phyloP scores from a whole-genome alignment of 2,797 vertebrate genomes.

The Premnoplex brunnescens region DNA sequence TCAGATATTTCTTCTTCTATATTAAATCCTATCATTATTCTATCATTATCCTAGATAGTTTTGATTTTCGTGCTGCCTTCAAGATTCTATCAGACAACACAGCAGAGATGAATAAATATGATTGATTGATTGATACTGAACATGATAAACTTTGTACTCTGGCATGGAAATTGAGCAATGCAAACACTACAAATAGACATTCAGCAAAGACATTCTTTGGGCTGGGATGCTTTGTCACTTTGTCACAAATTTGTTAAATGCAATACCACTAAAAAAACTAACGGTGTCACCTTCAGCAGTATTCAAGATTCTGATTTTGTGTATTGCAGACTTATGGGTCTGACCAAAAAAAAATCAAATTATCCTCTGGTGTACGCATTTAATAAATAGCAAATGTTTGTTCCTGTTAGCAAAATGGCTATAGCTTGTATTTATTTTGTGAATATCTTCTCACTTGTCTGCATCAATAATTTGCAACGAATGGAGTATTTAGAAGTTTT shows the following conservation, averaged over 20 bases:
- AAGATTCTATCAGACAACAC: not conserved
- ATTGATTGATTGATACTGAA: not conserved
- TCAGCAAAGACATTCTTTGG: not conserved
- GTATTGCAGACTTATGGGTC: not conserved
- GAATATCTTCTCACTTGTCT: not conserved
- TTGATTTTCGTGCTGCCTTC: conserved; percentile 2
- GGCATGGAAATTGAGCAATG: not conserved
- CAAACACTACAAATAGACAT: not conserved
- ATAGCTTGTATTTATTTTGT: not conserved
- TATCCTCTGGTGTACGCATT: not conserved
- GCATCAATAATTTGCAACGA: not conserved
- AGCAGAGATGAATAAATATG: not conserved
- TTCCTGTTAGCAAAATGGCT: not conserved
- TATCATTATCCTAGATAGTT: not conserved
- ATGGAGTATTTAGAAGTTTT: not conserved
- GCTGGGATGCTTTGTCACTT: not conserved
- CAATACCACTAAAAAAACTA: not conserved
- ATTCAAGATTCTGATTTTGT: not conserved
- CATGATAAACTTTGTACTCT: not conserved
- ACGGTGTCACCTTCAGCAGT: not conserved
- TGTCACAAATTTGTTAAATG: not conserved
- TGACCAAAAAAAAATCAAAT: not conserved
- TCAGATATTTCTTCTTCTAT: not conserved
- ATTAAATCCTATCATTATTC: not conserved
- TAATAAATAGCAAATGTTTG: not conserved